Conservation (phyloP, 92 coral and sea anemone genomes). For the Isaurus tuberculatus region DNA sequence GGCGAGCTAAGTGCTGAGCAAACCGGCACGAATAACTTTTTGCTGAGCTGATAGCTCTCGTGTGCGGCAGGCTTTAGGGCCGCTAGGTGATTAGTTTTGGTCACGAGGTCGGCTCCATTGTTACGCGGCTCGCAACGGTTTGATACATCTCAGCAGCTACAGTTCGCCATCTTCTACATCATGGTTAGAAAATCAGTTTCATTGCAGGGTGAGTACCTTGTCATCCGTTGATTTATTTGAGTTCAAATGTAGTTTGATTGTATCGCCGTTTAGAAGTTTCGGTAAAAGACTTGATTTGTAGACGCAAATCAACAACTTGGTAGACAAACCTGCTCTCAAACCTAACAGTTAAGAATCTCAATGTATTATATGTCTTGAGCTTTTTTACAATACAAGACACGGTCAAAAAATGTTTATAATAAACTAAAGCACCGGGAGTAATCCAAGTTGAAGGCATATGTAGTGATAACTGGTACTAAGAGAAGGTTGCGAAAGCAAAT, state of each 20-base stretch:
- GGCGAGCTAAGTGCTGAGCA: no score
- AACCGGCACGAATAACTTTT: no score
- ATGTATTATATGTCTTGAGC: neutral
- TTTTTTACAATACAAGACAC: neutral
- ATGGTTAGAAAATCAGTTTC: neutral
- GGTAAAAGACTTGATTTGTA: neutral
- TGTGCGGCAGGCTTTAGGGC: no score
- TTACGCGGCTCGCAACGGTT: neutral
- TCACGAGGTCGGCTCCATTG: slow-evolving; percentile 4
- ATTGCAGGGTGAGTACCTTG: neutral
- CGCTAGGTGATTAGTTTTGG: neutral
- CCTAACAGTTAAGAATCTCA: neutral
- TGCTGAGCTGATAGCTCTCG: no score
- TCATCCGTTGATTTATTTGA: neutral
- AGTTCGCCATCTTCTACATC: neutral
- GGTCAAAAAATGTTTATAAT: neutral
- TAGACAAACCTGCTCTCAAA: neutral
- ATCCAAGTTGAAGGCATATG: neutral
- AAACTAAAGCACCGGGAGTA: neutral
- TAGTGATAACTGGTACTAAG: neutral
- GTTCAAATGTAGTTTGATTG: neutral
- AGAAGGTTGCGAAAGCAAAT: neutral
- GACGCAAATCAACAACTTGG: neutral
- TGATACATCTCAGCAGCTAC: neutral
- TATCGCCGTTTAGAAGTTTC: neutral